Base-by-base conservation (phyloP, 2,113 vertebrate species). In the Gorilla gorilla region DNA sequence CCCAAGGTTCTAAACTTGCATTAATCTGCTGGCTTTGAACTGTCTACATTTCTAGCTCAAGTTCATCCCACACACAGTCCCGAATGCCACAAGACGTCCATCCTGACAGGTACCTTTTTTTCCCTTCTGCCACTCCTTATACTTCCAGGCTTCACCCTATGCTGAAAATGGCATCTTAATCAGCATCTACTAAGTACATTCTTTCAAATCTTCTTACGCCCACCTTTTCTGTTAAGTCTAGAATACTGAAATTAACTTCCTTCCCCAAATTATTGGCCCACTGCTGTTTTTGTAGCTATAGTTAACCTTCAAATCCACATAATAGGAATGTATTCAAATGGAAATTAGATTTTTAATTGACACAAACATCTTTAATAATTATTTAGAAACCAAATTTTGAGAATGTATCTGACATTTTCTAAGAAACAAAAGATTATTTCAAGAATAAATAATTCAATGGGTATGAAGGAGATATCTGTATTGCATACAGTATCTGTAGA, bases 161-260 rank as follows among this genome's bases (percentile, higher is more conserved):
- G 5, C 84, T 90, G 25, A 94, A 97, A 97, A 92, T 57, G 22
- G 35, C 57, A 75, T 89, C 13, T 76, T 82, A 84, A 95, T 96
- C 78, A 96, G 55, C 25, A 73, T 93, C 43, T 84, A 32, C 50
- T 83, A 84, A 92, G 43, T n/a, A 35, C 0, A 11, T 17, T 38
- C 18, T 81, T 87, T 81, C 38, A 88, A 66, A 25, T 40, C 0
- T 4, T 78, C 48, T 38, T 84, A 32, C 2, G 6, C 43, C 55
- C 30, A 87, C 57, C 32, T 73, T 88, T 68, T 91, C 38, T 90
- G 43, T 68, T 48, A 75, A 84, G 30, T 35, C 57, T 57, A 66
- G n/a, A 83, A 68, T 50, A 79, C 48, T 95, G 14, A 17, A 89
- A 92, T 93, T 92, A 93, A 61, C 30, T 55, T 48, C 0, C 5